Evolutionary conservation across 2,888 invertebrate species (phyloP).

Genomic region (Tanytarsus gracilentus): DNA sequence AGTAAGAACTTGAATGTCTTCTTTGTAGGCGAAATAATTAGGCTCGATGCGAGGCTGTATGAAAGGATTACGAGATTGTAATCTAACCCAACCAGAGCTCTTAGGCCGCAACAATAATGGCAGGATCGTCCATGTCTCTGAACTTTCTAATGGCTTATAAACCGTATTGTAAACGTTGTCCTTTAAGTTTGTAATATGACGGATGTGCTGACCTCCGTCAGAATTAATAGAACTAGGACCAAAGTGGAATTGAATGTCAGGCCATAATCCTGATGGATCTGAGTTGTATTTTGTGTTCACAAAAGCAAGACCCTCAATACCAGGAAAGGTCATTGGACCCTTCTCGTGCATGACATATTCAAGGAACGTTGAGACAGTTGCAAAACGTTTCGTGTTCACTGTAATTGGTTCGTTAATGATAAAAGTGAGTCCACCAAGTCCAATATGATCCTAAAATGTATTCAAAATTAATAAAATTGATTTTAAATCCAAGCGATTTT

Average conservation of each 20-base stretch:
- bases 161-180: constrained; percentile 77
- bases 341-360: constrained; percentile 72
- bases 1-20: constrained; percentile 67
- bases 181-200: constrained; percentile 62
- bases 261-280: constrained; percentile 63
- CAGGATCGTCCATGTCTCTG: constrained; percentile 77
- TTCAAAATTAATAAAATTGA: background rate
- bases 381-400: constrained; percentile 66
- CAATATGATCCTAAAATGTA: constrained; percentile 61
- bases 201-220: constrained; percentile 70
- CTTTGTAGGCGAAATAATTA: constrained; percentile 80
- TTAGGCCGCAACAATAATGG: constrained; percentile 74
- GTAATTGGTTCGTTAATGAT: constrained; percentile 71
- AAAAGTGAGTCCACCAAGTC: constrained; percentile 75
- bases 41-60: constrained; percentile 80
- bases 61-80: constrained; percentile 71
- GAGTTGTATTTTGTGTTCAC: constrained; percentile 81
- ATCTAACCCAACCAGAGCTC: constrained; percentile 77
- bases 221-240: constrained; percentile 76
- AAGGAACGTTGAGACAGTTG: constrained; percentile 65
- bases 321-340: constrained; percentile 70
- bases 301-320: constrained; percentile 80
- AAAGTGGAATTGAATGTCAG: constrained; percentile 82
- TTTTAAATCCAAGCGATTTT: background rate
- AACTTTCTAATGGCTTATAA: constrained; percentile 67